These are phyloP conservation scores for Cephus rjabovi DNA, from an alignment of 2,888 invertebrate genomes.

Conservation along the genomic window DNA sequence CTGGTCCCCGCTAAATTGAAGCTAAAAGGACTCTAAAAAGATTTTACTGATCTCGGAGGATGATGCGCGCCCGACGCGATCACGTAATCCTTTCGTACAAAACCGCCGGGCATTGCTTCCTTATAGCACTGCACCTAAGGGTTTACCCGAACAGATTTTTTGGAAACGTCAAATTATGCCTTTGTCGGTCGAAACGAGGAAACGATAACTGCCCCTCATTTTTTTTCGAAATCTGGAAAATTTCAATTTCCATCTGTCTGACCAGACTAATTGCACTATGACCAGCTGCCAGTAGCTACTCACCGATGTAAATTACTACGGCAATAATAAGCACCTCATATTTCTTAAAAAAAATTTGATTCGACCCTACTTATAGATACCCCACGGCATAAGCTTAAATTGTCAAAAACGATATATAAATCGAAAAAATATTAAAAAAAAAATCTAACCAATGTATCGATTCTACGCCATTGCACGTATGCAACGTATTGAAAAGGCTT, in stretches of 20 bases:
- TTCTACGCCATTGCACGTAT: not conserved
- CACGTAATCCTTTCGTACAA: slow-evolving; percentile 11
- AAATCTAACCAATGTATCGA: not conserved
- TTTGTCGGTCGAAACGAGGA: not conserved
- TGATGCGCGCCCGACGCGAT: slow-evolving; percentile 13
- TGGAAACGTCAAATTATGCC: not conserved
- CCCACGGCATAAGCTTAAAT: not conserved
- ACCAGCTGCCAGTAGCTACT: not conserved
- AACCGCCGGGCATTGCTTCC: slow-evolving; percentile 13
- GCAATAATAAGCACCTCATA: not conserved
- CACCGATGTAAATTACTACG: not conserved
- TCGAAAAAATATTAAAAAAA: not conserved
- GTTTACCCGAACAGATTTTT: not conserved
- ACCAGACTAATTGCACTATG: not conserved
- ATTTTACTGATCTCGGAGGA: slow-evolving; percentile 53
- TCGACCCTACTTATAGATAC: not conserved
- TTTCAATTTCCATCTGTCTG: not conserved
- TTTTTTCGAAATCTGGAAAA: not conserved
- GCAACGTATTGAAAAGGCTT: not conserved
- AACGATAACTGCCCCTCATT: not conserved
- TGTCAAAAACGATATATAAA: not conserved
- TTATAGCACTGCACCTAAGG: not conserved
- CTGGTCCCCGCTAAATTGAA: slow-evolving; percentile 52
- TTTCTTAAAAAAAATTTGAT: not conserved
- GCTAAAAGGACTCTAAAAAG: slow-evolving; percentile 58